These are phyloP conservation scores for Sebastes diploproa DNA, from an alignment of 2,797 vertebrate species.

Conservation along the genomic window DNA sequence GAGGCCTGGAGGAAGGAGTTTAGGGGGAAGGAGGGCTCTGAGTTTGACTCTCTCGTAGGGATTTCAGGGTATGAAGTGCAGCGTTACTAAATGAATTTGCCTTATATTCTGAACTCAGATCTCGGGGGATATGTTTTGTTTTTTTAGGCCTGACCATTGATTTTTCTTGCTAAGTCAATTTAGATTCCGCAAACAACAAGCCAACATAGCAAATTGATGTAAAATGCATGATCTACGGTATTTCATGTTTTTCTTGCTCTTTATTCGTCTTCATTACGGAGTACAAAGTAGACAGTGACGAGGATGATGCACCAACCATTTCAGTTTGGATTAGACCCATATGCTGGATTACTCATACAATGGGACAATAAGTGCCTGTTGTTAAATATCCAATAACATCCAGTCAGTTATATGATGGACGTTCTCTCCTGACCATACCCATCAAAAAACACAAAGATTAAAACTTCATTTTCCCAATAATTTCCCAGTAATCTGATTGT, in stretches of 20 bases:
- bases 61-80: constrained; percentile 46
- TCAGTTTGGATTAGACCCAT: background rate
- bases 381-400: constrained; percentile 1
- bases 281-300: constrained; percentile 4
- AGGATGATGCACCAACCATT: background rate
- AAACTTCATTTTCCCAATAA: background rate
- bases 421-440: background rate
- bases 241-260: constrained; percentile 8
- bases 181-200: constrained; percentile 40
- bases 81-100: constrained; percentile 60
- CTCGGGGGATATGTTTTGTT: constrained; percentile 13
- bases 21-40: constrained; percentile 28
- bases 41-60: constrained; percentile 27
- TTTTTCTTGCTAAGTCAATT: constrained; percentile 41
- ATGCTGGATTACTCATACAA: background rate
- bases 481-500: background rate
- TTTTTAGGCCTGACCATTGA: constrained; percentile 30
- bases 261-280: constrained; percentile 27
- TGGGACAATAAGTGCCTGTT: constrained; percentile 7
- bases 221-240: constrained; percentile 18
- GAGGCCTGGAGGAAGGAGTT: constrained; percentile 36
- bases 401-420: constrained; percentile 11
- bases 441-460: background rate
- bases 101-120: constrained; percentile 41
- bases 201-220: constrained; percentile 20